phyloP scores from a whole-genome alignment of 64 coral and sea anemone species.

The Stichodactyla helianthus region DNA sequence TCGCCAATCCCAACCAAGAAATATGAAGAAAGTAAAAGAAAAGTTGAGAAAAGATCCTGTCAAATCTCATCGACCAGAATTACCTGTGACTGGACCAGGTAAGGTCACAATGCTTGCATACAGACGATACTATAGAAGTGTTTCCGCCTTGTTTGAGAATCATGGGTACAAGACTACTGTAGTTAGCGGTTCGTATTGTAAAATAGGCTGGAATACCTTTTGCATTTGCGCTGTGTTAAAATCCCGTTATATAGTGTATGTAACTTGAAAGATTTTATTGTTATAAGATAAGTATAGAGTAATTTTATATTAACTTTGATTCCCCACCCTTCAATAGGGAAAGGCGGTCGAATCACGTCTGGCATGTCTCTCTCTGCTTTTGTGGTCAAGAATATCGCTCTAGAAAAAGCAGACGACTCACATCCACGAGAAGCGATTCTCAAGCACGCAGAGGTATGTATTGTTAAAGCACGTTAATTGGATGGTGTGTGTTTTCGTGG shows the following conservation, averaged over 20 bases:
- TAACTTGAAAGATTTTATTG: no score
- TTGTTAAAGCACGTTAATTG: no score
- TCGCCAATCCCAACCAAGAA: constrained; percentile 80
- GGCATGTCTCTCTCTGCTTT: constrained; percentile 93
- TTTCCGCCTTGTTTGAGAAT: no score
- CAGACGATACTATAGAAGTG: not conserved
- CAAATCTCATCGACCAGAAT: constrained; percentile 75
- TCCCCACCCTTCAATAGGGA: constrained; percentile 23
- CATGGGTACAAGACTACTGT: no score
- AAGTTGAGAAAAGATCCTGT: constrained; percentile 69
- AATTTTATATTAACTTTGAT: no score
- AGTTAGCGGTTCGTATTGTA: no score
- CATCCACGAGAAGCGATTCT: constrained; percentile 96
- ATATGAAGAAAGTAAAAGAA: constrained; percentile 95
- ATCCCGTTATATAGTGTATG: no score
- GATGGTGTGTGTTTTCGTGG: no score
- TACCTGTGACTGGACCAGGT: constrained; percentile 90
- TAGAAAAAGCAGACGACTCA: constrained; percentile 89
- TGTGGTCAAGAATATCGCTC: constrained; percentile 90
- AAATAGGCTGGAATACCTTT: no score
- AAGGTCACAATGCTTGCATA: not conserved
- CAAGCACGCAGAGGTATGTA: constrained; percentile 65
- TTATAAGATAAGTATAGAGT: no score
- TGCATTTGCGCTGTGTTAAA: no score
- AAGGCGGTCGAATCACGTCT: constrained; percentile 88